Conservation (phyloP, 2,888 invertebrate species). For the Chalcosyrphus nemorum region DNA sequence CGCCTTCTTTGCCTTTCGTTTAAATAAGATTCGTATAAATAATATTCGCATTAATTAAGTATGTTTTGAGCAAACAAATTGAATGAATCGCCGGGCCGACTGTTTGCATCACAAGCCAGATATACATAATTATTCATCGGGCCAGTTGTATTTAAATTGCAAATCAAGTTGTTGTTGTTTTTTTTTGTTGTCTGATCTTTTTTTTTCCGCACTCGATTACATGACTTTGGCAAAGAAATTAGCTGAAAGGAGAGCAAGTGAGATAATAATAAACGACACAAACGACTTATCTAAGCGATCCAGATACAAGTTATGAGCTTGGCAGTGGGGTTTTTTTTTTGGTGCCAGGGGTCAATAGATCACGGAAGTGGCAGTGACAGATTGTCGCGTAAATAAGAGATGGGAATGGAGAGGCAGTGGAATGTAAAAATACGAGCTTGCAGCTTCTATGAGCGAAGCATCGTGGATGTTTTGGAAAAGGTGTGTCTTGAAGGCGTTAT, state of each 20-base stretch:
- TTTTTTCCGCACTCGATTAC: neutral
- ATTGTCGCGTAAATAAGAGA: neutral
- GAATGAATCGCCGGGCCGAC: neutral
- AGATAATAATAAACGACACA: neutral
- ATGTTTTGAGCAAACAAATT: conserved; percentile 27
- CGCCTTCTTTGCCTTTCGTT: neutral
- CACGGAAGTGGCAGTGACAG: neutral
- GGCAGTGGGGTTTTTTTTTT: neutral
- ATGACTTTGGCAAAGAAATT: neutral
- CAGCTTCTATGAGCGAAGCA: neutral
- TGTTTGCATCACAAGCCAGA: conserved; percentile 7
- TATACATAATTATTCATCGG: conserved; percentile 16
- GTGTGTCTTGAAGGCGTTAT: too few relatives aligned
- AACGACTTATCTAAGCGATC: neutral
- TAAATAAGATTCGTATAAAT: neutral
- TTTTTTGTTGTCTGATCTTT: neutral
- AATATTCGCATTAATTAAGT: conserved; percentile 11
- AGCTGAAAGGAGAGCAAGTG: neutral
- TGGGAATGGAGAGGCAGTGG: neutral
- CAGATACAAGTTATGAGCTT: neutral
- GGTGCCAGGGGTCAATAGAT: neutral
- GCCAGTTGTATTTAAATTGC: neutral
- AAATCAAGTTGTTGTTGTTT: conserved; percentile 5
- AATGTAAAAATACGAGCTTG: neutral
- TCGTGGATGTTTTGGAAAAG: neutral